Conservation (phyloP, 2,797 vertebrate species). For the Aselliscus stoliczkanus region DNA sequence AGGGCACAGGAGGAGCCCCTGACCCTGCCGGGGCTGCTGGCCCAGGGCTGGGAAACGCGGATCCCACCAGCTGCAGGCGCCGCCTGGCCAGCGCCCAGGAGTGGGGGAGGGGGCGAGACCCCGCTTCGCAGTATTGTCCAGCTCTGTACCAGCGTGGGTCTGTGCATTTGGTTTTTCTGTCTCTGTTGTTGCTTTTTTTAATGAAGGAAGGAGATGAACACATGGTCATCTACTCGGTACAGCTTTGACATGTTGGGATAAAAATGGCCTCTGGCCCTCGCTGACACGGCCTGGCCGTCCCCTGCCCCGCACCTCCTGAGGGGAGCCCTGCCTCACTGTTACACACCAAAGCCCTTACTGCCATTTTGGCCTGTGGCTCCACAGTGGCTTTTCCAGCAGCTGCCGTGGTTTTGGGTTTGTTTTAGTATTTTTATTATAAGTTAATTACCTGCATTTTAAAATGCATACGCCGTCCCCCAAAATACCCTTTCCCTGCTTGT, state of each 20-base stretch:
- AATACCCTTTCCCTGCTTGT: background rate
- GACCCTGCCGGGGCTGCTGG: too few relatives aligned
- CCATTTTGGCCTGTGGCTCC: background rate
- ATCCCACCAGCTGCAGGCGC: background rate
- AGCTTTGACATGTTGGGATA: background rate
- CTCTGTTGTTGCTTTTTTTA: conserved; percentile 8
- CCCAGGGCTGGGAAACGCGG: background rate
- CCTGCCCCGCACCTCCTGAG: background rate
- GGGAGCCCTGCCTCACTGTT: background rate
- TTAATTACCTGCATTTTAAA: background rate
- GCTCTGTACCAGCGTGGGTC: too few relatives aligned
- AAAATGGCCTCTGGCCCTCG: background rate
- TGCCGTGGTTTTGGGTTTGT: background rate
- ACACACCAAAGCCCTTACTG: background rate
- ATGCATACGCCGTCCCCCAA: background rate
- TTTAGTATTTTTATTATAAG: background rate
- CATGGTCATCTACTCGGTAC: background rate
- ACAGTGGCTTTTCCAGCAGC: background rate
- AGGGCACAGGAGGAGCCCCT: background rate
- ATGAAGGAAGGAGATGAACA: background rate
- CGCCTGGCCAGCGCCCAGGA: accelerated
- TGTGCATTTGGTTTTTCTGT: background rate
- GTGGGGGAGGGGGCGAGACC: accelerated
- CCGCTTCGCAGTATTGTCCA: accelerated
- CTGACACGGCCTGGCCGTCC: background rate